Evolutionary conservation across 2,797 vertebrate genomes (phyloP), one percentile per base, ranked within the genome.

Genomic region (Lacerta bilineata): DNA sequence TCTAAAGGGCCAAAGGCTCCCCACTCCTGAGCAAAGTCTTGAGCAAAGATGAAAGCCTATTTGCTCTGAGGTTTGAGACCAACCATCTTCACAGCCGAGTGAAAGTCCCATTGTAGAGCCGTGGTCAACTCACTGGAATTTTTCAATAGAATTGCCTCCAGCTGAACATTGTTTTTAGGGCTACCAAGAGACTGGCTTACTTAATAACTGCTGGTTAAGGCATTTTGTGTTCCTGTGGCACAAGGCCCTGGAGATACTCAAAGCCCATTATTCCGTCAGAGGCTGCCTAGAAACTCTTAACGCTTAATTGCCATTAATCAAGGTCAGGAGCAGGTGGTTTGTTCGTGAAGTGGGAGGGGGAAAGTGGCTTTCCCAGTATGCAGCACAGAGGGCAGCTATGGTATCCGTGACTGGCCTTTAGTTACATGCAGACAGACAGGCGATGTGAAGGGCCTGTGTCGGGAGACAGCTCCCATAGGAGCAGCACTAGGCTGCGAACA

Each of bases 261-360:
- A 90, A 88, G 84, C 75, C 15, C 0, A 0, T 15, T 29, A 43
- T 59, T 55, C 59, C 84, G 0, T 0, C 1, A 43, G 84, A 80
- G 46, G 66, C 82, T 84, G 88, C 83, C 83, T 81, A 84, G 90
- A 55, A 7, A 72, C 79, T 76, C 55, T 25, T 91, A 77, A 86
- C 89, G 82, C 91, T 76, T 88, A 89, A 88, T 92, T 36, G 0
- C 78, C 66, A 86, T 92, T 84, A 90, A 8, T 95, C 94, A 94
- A 20, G 74, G 87, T 72, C 91, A 90, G 91, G 85, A 91, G 93
- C 95, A 96, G 94, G 94, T 96, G 96, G 83, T 83, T 85, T 41
- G 79, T 72, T 89, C 0, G 59, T 17, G 85, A 81, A 94, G 85
- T 74, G 43, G 92, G 78, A 80, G 17, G 89, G 91, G 74, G 88